Evolutionary conservation across 1,140 invertebrate species (phyloP).

Genomic region (Globodera rostochiensis): DNA sequence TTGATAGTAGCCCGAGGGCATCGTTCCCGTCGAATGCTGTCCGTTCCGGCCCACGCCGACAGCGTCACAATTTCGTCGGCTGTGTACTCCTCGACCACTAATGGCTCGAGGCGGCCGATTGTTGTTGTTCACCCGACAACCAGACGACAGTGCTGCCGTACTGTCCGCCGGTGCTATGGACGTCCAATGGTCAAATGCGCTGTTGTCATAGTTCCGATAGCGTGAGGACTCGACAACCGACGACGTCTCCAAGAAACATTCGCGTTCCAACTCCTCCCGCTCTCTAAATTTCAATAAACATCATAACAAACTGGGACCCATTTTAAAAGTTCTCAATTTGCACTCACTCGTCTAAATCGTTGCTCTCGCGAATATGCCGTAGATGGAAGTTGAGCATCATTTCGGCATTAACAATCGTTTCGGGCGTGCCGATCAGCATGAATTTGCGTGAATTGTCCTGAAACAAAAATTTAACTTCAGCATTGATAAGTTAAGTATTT

Average conservation of each 20-base stretch:
- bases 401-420: constrained; percentile 37
- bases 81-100: background rate
- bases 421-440: constrained; percentile 34
- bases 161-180: background rate
- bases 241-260: background rate
- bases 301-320: too few species aligned
- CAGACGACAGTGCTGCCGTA: background rate
- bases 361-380: constrained; percentile 44
- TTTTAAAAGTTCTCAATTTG: too few species aligned
- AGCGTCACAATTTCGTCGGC: background rate
- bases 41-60: background rate
- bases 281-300: background rate
- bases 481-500: background rate
- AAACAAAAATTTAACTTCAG: background rate
- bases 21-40: background rate
- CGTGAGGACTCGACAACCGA: background rate
- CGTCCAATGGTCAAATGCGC: background rate
- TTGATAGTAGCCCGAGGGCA: background rate
- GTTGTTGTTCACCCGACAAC: background rate
- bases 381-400: constrained; percentile 43
- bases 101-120: background rate
- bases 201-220: background rate
- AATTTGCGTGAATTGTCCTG: constrained; percentile 9
- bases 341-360: constrained; percentile 32
- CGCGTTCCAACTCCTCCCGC: background rate